Base-by-base conservation (phyloP, 2,888 invertebrate genomes). In the Criorhina ranunculi region DNA sequence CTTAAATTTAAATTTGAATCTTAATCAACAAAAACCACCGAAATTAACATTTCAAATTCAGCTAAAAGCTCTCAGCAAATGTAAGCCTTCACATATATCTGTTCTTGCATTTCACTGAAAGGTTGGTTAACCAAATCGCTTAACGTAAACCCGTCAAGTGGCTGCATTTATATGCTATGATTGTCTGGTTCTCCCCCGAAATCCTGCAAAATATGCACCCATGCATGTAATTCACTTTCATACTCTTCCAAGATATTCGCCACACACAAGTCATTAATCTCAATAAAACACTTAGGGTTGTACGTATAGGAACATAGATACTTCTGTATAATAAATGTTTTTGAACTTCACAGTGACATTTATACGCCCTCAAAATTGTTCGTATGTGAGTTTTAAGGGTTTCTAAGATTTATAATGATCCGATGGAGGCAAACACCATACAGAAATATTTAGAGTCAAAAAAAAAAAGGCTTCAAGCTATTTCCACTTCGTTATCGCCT, bases 181-280 rank as follows among this genome's bases (percentile, higher is more conserved):
- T 24, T 24, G 24, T 4, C 24, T 24, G 24, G 24, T 24, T 24
- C 24, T 24, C 24, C 24, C 15, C 12, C 15, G 5, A 24, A 24
- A 24, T 24, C 24, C 4, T 12, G 1, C 33, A 53, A 49, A 29
- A 29, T 44, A 12, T 64, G 44, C 62, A 76, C 59, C 59, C 49
- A 76, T 40, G 51, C 37, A 59, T 51, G 59, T 67, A 77, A 77
- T 42, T 77, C 67, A 77, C 59, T 76, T 77, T 42, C 42, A 60
- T 51, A 33, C 67, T 40, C 31, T 24, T 9, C n/a, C 15, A 69
- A 51, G 49, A 77, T 69, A 24, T 44, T 59, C 49, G 17, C 72
- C 62, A 62, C 55, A 59, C 57, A 69, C 66, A 69, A 81, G 69
- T 76, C 82, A 83, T 83, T 78, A 83, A 83, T 83, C 82, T 83